Base-by-base conservation (phyloP, 2,797 vertebrate genomes). In the Rhinichthys osculus region DNA sequence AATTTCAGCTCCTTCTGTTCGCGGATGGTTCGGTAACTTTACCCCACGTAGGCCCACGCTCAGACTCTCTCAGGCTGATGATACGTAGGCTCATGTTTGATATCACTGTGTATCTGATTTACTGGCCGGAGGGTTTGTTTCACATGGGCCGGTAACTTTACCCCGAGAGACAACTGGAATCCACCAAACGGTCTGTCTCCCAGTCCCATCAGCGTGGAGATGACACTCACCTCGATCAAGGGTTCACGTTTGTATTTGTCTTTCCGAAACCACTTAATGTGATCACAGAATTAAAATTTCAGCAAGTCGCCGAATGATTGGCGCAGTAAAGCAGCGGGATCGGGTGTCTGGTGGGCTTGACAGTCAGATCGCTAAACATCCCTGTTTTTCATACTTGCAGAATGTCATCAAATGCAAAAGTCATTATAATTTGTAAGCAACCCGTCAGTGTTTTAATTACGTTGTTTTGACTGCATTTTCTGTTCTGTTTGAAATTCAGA, bases 401-500 rank as follows among this genome's bases (percentile, higher is more conserved):
- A 72, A 76, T 23, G 83, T 71, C 73, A 69, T 84, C 11, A 6
- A 84, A 77, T 84, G 23, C 82, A 76, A 66, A 76, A 83, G 72
- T 67, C 72, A 67, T 77, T 77, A 30, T 67, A 40, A 84, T 77
- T 69, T 84, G 73, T 84, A 54, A 77, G 73, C 82, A 78, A 54
- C 23, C 62, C 47, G 47, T 84, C 73, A 67, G 77, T 54, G 62
- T 96, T 91, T 69, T 52, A 92, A 93, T 93, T 92, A 86, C 94
- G 94, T 95, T 95, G 94, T 95, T 93, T 94, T 94, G 93, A 94
- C 95, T 95, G 94, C 95, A 94, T 92, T 93, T 91, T 94, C 95
- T 96, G 94, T 96, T 95, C 95, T 95, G 94, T 96, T 95, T 95
- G 94, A 96, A 93, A 84, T 54, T 14, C 47, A 57, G 73, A 54